phyloP scores from a whole-genome alignment of 2,113 vertebrate species.

The Mus musculus region GRCm39 chr5:110878001-110878500 shows the following conservation, averaged over 20 bases:
- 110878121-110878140: background rate
- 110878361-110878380: accelerated
- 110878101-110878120: background rate
- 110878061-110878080: background rate
- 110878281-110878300: background rate
- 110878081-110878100: background rate
- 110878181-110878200: background rate
- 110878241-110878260: background rate
- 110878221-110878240: background rate
- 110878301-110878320: background rate
- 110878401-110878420: background rate
- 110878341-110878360: accelerated
- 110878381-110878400: background rate
- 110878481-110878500: too few relatives aligned
- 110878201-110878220: too few relatives aligned
- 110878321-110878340: background rate
- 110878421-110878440: background rate
- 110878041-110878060: background rate
- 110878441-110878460: background rate
- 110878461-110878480: background rate
- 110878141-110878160: background rate
- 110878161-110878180: background rate
- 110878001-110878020: background rate
- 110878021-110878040: too few relatives aligned
- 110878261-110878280: background rate